Base-by-base conservation (phyloP, 2,888 invertebrate species). In the Epirrhoe alternata region DNA sequence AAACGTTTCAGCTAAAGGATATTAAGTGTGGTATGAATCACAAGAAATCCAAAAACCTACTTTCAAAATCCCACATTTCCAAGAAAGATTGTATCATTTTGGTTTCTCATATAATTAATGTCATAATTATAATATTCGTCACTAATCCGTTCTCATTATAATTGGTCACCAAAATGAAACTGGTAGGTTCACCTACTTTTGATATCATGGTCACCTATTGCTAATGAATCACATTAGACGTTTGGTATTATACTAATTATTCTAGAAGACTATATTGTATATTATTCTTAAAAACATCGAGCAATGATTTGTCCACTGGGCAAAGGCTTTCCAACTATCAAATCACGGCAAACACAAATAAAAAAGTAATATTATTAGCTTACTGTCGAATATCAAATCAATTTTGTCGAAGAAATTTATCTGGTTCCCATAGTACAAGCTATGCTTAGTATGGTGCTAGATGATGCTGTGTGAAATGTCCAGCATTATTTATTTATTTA, bases 151-250 rank as follows among this genome's bases (percentile, higher is more conserved):
- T 54, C 42, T 7, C 14, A 3, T 52, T 60, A 67, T 52, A 63
- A 67, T 67, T 67, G 60, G 59, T 67, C 67, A 63, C 56, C 31
- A 31, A 61, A 57, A 24, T 24, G 31, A 62, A 59, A 69, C 61
- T 51, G 47, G 47, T 47, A 14, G 16, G 14, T 14, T 16, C 14
- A 47, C 47, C 14, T 47, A 47, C 47, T 47, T 47, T 47, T 16
- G 47, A 16, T 7, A 5, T 38, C 10, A 12, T 42, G 10, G 10
- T 42, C 38, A 42, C 12, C 0, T 35, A 35, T 8, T n/a, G n/a
- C n/a, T n/a, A 35, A 0, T 35, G 8, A 0, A 35, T 35, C 38
- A 42, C 12, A 12, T 4, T 3, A 12, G 38, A 42, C 12, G 12
- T 12, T 35, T 35, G 35, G 7, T 7, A 35, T 35, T 2, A 8